Percentiles rank a stretch among this genome's conserved stretches.
phyloP scores from a whole-genome alignment of 2,888 invertebrate species.

The Himalopsyche tibetana region DNA sequence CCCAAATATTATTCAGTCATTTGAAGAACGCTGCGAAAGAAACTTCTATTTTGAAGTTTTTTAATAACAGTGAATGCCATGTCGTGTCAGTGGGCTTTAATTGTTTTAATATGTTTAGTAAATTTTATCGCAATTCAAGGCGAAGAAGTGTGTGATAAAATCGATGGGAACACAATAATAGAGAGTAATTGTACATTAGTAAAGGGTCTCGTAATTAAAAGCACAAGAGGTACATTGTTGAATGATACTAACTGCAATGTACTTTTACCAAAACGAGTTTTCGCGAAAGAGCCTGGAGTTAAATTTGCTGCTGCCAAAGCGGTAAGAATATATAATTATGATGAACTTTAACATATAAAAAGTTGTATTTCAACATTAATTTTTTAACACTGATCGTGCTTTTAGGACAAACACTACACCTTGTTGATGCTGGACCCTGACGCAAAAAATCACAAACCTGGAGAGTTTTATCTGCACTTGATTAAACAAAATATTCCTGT shows the following conservation, averaged over 20 bases:
- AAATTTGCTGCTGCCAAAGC: conserved; percentile 31
- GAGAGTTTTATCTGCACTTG: conserved; percentile 75
- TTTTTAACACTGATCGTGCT: conserved; percentile 64
- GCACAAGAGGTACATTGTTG: conserved; percentile 73
- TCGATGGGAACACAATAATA: conserved; percentile 71
- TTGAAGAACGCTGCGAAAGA: conserved; percentile 17
- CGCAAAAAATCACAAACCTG: conserved; percentile 73
- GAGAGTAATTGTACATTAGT: conserved; percentile 72
- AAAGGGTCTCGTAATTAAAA: conserved; percentile 72
- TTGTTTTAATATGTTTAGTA: conserved; percentile 69
- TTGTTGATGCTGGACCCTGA: conserved; percentile 75
- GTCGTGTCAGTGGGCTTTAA: conserved; percentile 7
- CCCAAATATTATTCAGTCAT: conserved; percentile 32
- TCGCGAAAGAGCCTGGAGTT: conserved; percentile 71
- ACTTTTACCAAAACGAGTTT: conserved; percentile 74
- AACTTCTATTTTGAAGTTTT: conserved; percentile 28
- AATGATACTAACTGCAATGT: conserved; percentile 76
- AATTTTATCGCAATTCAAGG: conserved; percentile 71
- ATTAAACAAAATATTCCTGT: conserved; percentile 76
- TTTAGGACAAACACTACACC: conserved; percentile 75
- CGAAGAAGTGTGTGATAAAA: conserved; percentile 66
- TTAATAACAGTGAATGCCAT: not conserved
- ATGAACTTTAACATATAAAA: conserved; percentile 52
- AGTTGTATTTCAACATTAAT: conserved; percentile 32
- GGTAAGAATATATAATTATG: conserved; percentile 4